Conservation (phyloP, 2,888 invertebrate species). For the Drosophila picticornis region DNA sequence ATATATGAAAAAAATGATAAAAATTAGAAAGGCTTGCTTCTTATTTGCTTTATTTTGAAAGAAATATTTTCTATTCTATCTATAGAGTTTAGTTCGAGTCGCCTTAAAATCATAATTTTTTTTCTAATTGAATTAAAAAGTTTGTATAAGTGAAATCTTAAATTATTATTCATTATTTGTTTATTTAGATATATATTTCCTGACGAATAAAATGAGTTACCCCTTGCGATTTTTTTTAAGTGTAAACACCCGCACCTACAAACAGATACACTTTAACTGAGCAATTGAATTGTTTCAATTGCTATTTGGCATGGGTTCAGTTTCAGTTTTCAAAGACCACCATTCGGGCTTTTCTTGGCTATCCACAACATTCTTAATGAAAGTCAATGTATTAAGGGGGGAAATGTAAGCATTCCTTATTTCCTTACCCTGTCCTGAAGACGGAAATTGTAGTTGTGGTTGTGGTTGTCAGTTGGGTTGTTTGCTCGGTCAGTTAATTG, state of each 20-base stretch:
- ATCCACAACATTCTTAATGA: constrained; percentile 69
- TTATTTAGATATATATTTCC: background rate
- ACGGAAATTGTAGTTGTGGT: constrained; percentile 24
- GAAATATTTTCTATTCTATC: background rate
- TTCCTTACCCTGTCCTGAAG: constrained; percentile 10
- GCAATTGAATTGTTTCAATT: constrained; percentile 79
- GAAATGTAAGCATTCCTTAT: constrained; percentile 7
- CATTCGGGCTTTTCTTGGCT: constrained; percentile 26
- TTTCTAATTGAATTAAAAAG: background rate
- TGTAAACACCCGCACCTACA: constrained; percentile 18
- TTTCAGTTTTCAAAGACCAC: constrained; percentile 22
- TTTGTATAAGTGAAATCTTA: background rate
- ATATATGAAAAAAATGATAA: background rate
- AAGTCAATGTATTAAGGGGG: constrained; percentile 58
- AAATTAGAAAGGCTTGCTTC: background rate
- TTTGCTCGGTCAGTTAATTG: constrained; percentile 44
- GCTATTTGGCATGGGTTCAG: constrained; percentile 53
- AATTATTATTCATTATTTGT: background rate
- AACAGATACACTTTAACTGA: constrained; percentile 25
- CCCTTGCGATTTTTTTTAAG: background rate
- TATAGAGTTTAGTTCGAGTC: background rate
- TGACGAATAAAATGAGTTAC: background rate
- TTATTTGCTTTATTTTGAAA: background rate
- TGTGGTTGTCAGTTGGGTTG: constrained; percentile 34
- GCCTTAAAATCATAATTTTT: background rate